Base-by-base conservation (phyloP, 2,888 invertebrate genomes). In the Agonopterix subpropinquella region DNA sequence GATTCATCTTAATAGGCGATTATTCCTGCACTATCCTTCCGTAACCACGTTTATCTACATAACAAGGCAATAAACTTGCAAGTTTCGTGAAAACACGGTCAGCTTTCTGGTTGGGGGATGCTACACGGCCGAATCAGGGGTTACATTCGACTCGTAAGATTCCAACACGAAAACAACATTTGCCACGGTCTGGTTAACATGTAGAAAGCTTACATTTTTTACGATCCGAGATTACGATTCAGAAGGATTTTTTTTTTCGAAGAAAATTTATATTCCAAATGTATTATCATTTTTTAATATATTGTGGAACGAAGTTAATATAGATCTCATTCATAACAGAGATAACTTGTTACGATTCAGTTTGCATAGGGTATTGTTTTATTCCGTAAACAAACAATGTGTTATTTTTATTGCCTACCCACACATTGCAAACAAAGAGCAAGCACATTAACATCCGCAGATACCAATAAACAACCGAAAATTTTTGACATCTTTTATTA, bases 41-140 rank as follows among this genome's bases (percentile, higher is more conserved):
- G 47, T 51, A 56, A 56, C 60, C 62, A 59, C 61, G 55, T 64
- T 66, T 66, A 67, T 68, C 61, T 67, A 62, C 69, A 69, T 75
- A 70, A 74, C 64, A 69, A 50, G 58, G 67, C 65, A 66, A 78
- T 81, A 79, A 79, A 74, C 75, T 80, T 60, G 57, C 53, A 59
- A 65, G 56, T 63, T 54, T 53, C 53, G 48, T 50, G 52, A 51
- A 55, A 56, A 53, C 58, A 53, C 57, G 59, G 61, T 62, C 61
- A 63, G 59, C 62, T 63, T 39, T n/a, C n/a, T 39, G 39, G 39
- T n/a, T 39, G 10, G 39, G 55, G 58, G 60, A 63, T 60, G 28
- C 46, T 42, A 62, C 56, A 59, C 51, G 53, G 41, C 44, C 39
- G 49, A 53, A 60, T 66, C 60, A 58, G 58, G 54, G 55, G 45